These are phyloP conservation scores for Psophia crepitans DNA, from an alignment of 2,113 vertebrate genomes.

Conservation along the genomic window DNA sequence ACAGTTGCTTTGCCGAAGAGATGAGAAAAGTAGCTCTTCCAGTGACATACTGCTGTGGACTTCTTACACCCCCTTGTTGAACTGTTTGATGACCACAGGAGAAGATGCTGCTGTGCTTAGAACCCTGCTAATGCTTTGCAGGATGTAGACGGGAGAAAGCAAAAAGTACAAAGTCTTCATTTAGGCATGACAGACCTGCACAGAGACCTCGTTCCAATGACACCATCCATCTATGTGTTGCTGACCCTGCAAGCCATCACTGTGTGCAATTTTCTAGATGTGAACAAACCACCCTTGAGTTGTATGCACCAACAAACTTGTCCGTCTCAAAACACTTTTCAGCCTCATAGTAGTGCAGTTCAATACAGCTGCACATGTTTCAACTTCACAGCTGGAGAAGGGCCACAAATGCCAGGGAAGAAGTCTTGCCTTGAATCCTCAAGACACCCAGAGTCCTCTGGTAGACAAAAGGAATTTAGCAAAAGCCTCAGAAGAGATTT, in stretches of 20 bases:
- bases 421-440: not conserved
- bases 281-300: not conserved
- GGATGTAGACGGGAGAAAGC: not conserved
- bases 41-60: not conserved
- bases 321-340: not conserved
- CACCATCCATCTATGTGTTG: not conserved
- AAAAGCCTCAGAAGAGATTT: not conserved
- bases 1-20: not conserved
- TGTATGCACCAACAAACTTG: not conserved
- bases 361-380: not conserved
- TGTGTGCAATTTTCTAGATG: not conserved
- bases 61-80: not conserved
- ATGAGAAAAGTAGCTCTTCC: not conserved
- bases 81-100: not conserved
- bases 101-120: not conserved
- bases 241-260: not conserved
- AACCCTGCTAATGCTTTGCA: not conserved
- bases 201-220: not conserved
- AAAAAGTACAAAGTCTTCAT: not conserved
- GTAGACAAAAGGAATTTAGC: not conserved
- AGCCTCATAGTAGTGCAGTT: not conserved
- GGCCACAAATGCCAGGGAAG: not conserved
- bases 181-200: not conserved
- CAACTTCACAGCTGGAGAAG: not conserved
- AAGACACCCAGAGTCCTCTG: not conserved